phyloP scores from a whole-genome alignment of 1,140 invertebrate genomes.

The Nebria ingens region DNA sequence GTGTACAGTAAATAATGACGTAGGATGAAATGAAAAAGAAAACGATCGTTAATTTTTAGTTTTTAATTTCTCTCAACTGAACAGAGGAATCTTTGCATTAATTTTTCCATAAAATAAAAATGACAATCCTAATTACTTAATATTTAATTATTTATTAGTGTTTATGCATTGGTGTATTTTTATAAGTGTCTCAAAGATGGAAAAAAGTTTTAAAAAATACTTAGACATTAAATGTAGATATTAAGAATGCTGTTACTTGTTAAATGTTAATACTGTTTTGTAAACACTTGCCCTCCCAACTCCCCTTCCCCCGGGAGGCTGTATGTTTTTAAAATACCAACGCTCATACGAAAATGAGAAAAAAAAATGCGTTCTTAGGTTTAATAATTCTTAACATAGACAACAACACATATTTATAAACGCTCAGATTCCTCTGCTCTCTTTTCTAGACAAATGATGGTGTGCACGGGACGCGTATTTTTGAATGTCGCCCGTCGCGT shows the following conservation, averaged over 20 bases:
- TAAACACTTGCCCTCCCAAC: background rate
- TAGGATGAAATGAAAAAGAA: background rate
- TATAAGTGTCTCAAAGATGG: slow-evolving; percentile 23
- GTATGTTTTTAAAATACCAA: slow-evolving; percentile 7
- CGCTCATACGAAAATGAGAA: slow-evolving; percentile 7
- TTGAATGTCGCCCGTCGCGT: too few relatives aligned
- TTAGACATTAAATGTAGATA: slow-evolving; percentile 26
- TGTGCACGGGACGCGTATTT: too few relatives aligned
- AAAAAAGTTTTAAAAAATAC: too few relatives aligned
- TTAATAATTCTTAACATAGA: background rate
- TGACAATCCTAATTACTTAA: slow-evolving; percentile 31
- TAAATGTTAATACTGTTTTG: slow-evolving; percentile 23
- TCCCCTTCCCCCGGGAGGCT: too few relatives aligned
- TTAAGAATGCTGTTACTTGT: slow-evolving; percentile 27
- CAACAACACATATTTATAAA: background rate
- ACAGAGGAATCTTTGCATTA: slow-evolving; percentile 9
- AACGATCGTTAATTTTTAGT: background rate
- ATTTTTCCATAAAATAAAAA: slow-evolving; percentile 26
- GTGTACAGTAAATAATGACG: background rate
- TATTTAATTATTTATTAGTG: slow-evolving; percentile 25
- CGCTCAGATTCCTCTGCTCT: slow-evolving; percentile 4
- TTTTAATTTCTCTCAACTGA: background rate
- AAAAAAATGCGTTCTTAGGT: slow-evolving; percentile 6
- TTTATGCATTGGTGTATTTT: slow-evolving; percentile 29
- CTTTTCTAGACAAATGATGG: background rate